Evolutionary conservation across 2,113 vertebrate species (phyloP).

Genomic region (Regulus satrapa): DNA sequence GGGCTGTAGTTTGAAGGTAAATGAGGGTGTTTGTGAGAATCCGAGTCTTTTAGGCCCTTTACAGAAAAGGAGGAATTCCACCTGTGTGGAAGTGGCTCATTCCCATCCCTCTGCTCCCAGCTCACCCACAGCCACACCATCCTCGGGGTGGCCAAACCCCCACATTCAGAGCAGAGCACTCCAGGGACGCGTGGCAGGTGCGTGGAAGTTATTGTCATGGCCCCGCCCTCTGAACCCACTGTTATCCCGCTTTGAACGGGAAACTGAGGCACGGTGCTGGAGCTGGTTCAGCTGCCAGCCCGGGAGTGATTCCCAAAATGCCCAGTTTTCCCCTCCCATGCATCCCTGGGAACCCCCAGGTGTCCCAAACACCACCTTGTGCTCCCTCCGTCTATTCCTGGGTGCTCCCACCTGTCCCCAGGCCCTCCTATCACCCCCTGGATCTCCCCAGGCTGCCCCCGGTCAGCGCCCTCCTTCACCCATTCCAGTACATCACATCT

Average conservation of each 20-base stretch:
- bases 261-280: not conserved
- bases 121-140: not conserved
- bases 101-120: not conserved
- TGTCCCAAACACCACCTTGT: not conserved
- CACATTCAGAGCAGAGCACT: not conserved
- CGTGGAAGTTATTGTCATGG: accelerated
- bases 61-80: not conserved
- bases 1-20: accelerated
- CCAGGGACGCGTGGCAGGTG: not conserved
- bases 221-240: not conserved
- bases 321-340: not conserved
- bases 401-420: not conserved
- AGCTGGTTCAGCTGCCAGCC: accelerated
- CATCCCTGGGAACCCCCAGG: too few relatives aligned
- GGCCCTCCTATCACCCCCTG: too few relatives aligned
- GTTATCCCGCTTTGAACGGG: not conserved
- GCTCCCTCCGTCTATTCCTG: not conserved
- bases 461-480: too few relatives aligned
- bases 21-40: not conserved
- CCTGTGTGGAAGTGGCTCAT: not conserved
- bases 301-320: accelerated
- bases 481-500: too few relatives aligned
- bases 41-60: not conserved
- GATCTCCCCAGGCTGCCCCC: not conserved
- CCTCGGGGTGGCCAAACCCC: accelerated